These are phyloP conservation scores for Orientallactaga sibirica DNA, from an alignment of 2,797 vertebrate species.

Conservation along the genomic window DNA sequence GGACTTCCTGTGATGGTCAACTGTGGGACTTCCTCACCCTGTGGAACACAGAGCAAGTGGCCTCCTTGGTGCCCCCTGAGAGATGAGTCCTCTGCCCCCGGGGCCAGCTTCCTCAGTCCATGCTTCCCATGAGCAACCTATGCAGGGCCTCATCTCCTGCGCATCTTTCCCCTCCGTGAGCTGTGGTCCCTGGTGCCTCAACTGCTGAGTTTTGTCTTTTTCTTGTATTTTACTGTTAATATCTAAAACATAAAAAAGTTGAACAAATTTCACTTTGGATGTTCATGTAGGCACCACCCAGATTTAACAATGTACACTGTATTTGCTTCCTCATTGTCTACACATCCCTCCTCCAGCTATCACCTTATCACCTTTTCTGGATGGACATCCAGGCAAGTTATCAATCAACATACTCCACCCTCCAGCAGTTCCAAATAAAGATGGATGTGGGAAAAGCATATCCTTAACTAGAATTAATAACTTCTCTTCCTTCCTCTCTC, in stretches of 20 bases:
- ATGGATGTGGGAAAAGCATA: no score
- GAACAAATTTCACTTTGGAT: not conserved
- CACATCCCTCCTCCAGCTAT: not conserved
- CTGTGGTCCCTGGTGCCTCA: not conserved
- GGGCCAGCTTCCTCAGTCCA: no score
- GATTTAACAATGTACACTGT: not conserved
- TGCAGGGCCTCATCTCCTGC: not conserved
- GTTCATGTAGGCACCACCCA: not conserved
- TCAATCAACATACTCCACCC: not conserved
- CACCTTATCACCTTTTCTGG: not conserved
- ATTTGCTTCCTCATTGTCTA: not conserved
- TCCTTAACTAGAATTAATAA: no score
- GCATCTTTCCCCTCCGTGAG: not conserved
- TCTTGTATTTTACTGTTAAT: not conserved
- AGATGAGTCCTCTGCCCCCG: not conserved
- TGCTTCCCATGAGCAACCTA: not conserved
- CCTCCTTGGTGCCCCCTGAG: not conserved
- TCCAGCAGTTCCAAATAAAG: no score
- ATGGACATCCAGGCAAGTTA: not conserved
- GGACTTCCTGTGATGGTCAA: not conserved
- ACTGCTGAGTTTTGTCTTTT: not conserved
- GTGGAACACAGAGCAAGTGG: not conserved
- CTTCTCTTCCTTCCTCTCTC: no score
- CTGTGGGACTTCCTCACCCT: not conserved
- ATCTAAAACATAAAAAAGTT: not conserved